phyloP scores from a whole-genome alignment of 1,140 invertebrate genomes.

The Drosophila gunungcola region DNA sequence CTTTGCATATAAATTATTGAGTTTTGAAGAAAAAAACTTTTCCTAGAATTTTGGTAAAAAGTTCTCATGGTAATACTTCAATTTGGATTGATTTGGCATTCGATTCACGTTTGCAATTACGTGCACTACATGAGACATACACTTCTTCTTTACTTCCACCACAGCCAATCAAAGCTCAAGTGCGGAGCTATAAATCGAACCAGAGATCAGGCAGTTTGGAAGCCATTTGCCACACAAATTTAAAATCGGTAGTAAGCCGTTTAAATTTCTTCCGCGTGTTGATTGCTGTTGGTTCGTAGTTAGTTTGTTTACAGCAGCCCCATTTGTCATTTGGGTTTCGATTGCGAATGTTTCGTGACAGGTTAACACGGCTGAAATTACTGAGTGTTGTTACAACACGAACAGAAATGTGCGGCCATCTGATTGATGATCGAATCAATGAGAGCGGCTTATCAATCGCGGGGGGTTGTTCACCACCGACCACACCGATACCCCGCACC shows the following conservation, averaged over 20 bases:
- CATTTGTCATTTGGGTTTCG: constrained; percentile 34
- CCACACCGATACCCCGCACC: not conserved
- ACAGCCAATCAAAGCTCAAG: constrained; percentile 10
- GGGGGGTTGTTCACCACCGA: constrained; percentile 33
- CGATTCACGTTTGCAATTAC: constrained; percentile 28
- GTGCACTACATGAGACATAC: constrained; percentile 24
- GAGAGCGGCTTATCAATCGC: constrained; percentile 43
- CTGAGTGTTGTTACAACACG: constrained; percentile 21
- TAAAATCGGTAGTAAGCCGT: constrained; percentile 28
- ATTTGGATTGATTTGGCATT: not conserved
- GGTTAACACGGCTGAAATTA: constrained; percentile 33
- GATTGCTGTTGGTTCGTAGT: constrained; percentile 28
- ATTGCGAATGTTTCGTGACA: constrained; percentile 39
- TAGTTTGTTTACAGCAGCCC: constrained; percentile 32
- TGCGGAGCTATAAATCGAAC: constrained; percentile 21
- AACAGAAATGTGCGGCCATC: constrained; percentile 34
- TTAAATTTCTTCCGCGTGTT: constrained; percentile 43
- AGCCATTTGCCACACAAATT: constrained; percentile 6
- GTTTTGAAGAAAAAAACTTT: not conserved
- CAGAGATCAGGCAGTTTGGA: constrained; percentile 1
- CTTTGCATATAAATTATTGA: not conserved
- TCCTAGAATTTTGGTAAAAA: constrained; percentile 3
- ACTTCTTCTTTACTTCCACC: not conserved
- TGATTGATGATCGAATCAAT: constrained; percentile 55
- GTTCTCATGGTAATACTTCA: constrained; percentile 13